Base-by-base conservation (phyloP, 1,140 invertebrate species). In the Eubasilissa regina region DNA sequence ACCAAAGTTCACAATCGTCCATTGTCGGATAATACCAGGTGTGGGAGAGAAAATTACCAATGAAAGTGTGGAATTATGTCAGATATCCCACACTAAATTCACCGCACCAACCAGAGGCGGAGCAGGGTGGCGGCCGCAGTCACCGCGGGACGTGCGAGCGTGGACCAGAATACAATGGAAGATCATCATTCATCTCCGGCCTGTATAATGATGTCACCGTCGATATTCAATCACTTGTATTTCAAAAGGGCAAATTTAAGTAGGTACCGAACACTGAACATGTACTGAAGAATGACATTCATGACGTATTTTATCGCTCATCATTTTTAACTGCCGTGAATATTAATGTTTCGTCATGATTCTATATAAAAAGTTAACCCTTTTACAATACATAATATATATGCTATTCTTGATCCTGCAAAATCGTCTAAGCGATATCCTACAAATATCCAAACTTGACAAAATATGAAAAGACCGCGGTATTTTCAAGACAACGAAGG, bases 161-260 rank as follows among this genome's bases (percentile, higher is more conserved):
- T 58, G 17, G 55, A 58, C 17, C 55, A 8, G 55, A 21, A 21
- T 8, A 58, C 55, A 58, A 58, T 58, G 55, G 55, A 58, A 58
- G 55, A 15, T 58, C 55, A 21, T 58, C 17, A 58, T 15, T 58
- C 21, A 58, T 58, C 55, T 58, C 17, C 21, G 55, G 1, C 55
- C 55, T 15, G 21, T 21, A 15, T 58, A 58, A 58, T 58, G 17
- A 58, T 58, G 55, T 58, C 55, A 58, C 55, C 55, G 15, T 58
- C 15, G 55, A 58, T 58, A 35, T 35, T 35, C 25, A 35, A 35
- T 35, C 25, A 35, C 25, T 35, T 58, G 21, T 11, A 15, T 58
- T 58, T 58, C 21, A 58, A 58, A 58, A 58, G 55, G 55, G 55
- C 55, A 58, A 21, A 58, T 58, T 58, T 58, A 19, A 58, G 21